Conservation (phyloP, 2,797 vertebrate species). For the Clamator glandarius region DNA sequence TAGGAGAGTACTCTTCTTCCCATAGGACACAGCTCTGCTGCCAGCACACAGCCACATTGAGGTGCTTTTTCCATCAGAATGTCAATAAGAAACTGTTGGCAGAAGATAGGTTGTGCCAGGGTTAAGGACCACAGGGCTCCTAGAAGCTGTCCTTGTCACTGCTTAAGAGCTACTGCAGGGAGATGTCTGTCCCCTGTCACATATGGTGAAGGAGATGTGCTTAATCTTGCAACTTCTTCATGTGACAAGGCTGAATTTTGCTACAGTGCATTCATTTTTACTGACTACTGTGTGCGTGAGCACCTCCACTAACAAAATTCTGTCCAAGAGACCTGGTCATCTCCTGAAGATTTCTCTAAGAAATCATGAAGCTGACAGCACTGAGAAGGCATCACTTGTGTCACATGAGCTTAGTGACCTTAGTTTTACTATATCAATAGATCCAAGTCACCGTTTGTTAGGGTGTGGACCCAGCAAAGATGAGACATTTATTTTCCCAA, state of each 20-base stretch:
- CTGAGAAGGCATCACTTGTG: not conserved
- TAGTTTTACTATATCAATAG: not conserved
- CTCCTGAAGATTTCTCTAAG: not conserved
- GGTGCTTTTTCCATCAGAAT: not conserved
- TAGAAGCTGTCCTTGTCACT: not conserved
- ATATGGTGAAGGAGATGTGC: not conserved
- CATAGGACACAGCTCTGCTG: not conserved
- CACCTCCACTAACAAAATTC: not conserved
- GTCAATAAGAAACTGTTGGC: not conserved
- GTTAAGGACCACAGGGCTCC: not conserved
- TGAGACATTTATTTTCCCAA: not conserved
- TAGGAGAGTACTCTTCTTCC: not conserved
- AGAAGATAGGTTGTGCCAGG: rapidly evolving
- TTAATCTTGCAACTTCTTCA: not conserved
- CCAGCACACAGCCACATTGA: not conserved
- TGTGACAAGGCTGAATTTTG: not conserved
- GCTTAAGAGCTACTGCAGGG: not conserved
- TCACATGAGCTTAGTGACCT: not conserved
- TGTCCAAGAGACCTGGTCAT: not conserved
- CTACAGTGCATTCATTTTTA: not conserved
- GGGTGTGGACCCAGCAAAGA: not conserved
- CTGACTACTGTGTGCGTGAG: not conserved
- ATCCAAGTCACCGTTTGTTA: not conserved
- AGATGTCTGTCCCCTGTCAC: not conserved
- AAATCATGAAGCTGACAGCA: not conserved